Evolutionary conservation across 2,113 vertebrate genomes (phyloP), one percentile per base, ranked within the genome.

Genomic region (Colossoma macropomum): DNA sequence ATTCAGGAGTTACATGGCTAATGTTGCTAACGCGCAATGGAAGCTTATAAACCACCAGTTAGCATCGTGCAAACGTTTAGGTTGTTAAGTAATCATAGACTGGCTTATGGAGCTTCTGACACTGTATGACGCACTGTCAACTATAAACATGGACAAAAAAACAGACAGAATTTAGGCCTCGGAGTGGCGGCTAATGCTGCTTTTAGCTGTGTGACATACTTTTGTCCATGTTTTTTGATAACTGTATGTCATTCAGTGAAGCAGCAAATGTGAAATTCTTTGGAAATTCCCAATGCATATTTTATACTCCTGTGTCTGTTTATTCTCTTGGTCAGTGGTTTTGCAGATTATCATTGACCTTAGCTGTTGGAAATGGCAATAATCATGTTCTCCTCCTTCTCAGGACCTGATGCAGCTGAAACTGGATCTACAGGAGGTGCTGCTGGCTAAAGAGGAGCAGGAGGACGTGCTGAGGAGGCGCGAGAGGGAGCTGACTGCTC

Each of bases 401-500:
- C 69, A 99, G 98, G 96, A 98, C 56, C 91, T 99, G 87, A 92
- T 97, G 89, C 94, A 96, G 81, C 89, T 97, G 77, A 98, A 96
- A 82, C 91, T 94, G 82, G 96, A 97, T 72, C 90, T 98, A 62
- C 92, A 97, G 73, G 97, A 97, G 56, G 83, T 96, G 66, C 89
- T 97, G 71, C 81, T 96, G 10, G 90, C 93, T 25, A 97, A 95
- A 88, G 98, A 99, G 80, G 97, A 97, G 71, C 97, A 96, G 85
- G 97, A 99, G 82, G 97, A 99, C 21, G 71, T 97, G 83, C 87
- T 99, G 90, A 95, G 93, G 87, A 96, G 94, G 82, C 93, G 97
- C 9, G 98, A 99, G 86, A 91, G 97, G 0, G 97, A 99, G 65
- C 95, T 99, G 87, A 97, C 96, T 0, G 98, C 98, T 60, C 92